These are phyloP conservation scores for Drosophila bocqueti DNA, from an alignment of 1,140 invertebrate genomes.

Conservation along the genomic window DNA sequence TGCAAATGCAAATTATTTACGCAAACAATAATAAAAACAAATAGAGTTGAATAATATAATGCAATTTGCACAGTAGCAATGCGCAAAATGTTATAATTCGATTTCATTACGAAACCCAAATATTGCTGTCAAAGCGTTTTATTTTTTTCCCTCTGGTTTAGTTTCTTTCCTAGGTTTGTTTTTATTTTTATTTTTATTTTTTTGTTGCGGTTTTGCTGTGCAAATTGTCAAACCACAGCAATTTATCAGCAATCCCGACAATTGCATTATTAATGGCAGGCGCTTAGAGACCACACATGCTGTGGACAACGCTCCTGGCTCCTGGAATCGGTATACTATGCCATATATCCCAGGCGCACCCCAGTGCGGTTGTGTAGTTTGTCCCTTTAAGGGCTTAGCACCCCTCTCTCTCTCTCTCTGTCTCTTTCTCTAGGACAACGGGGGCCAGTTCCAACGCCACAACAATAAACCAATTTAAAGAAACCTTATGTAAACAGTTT, in stretches of 20 bases:
- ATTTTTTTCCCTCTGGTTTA: slow-evolving; percentile 10
- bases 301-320: slow-evolving; percentile 30
- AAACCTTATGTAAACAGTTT: slow-evolving; percentile 82
- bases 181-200: slow-evolving; percentile 21
- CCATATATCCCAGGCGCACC: slow-evolving; percentile 14
- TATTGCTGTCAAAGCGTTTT: slow-evolving; percentile 20
- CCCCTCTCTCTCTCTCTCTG: background rate
- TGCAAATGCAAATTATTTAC: slow-evolving; percentile 30
- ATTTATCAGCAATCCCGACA: slow-evolving; percentile 74
- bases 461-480: slow-evolving; percentile 82
- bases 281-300: slow-evolving; percentile 67
- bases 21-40: slow-evolving; percentile 6
- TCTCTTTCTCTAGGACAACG: background rate
- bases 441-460: slow-evolving; percentile 37
- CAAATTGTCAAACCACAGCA: slow-evolving; percentile 77
- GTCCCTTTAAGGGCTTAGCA: slow-evolving; percentile 54
- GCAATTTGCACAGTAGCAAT: slow-evolving; percentile 4
- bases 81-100: slow-evolving; percentile 22
- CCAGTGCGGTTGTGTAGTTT: slow-evolving; percentile 37
- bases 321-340: slow-evolving; percentile 16
- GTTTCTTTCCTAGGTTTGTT: slow-evolving; percentile 9
- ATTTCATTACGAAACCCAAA: slow-evolving; percentile 48
- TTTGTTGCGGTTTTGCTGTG: slow-evolving; percentile 50
- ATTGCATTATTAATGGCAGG: slow-evolving; percentile 80
- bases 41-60: slow-evolving; percentile 18